Conservation (phyloP, 2,113 vertebrate species). For the Sylvietta virens region DNA sequence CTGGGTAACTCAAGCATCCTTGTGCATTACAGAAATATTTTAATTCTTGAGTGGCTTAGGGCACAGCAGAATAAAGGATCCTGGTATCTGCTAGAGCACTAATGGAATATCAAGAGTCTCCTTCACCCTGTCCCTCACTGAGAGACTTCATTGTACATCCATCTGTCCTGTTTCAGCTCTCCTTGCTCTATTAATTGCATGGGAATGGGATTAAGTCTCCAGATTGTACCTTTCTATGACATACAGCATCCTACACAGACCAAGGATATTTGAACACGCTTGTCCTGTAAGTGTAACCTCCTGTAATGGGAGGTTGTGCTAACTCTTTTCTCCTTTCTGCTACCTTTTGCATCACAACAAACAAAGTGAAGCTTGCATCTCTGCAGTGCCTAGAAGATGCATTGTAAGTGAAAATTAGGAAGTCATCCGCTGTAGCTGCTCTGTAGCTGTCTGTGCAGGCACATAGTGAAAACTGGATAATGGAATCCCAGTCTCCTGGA, state of each 20-base stretch:
- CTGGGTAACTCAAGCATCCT: background rate
- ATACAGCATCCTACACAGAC: background rate
- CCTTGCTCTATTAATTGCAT: background rate
- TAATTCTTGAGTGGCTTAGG: background rate
- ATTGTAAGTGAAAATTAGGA: background rate
- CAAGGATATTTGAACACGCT: background rate
- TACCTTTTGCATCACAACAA: background rate
- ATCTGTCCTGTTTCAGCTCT: background rate
- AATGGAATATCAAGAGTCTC: background rate
- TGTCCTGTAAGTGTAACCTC: background rate
- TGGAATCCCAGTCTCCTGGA: background rate
- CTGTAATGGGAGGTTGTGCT: background rate
- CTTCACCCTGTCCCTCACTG: background rate
- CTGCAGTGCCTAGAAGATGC: background rate
- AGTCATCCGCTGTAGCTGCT: background rate
- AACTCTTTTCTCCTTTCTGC: background rate
- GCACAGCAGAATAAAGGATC: background rate
- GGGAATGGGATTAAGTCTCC: background rate
- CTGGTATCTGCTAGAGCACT: background rate
- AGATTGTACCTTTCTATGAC: background rate
- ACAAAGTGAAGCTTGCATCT: background rate
- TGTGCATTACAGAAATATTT: background rate
- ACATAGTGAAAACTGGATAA: background rate
- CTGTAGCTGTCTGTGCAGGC: background rate
- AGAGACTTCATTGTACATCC: background rate